Evolutionary conservation across 2,113 vertebrate species (phyloP).

Genomic region (Halichoeres trimaculatus): DNA sequence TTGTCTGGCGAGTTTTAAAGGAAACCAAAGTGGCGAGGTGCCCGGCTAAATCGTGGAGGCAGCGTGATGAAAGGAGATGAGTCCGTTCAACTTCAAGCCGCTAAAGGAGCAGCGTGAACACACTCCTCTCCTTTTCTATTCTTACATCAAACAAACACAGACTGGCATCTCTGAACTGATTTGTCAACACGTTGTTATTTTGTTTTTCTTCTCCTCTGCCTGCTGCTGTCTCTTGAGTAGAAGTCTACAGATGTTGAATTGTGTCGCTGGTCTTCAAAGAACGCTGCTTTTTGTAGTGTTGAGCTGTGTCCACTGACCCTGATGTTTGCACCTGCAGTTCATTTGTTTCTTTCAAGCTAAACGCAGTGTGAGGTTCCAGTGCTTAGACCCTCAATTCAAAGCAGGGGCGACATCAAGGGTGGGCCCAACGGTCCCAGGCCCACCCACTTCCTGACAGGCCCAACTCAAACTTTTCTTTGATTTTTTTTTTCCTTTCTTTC

Average conservation of each 20-base stretch:
- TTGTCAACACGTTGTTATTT: not conserved
- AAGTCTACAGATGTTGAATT: not conserved
- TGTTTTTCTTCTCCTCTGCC: not conserved
- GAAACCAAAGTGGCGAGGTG: conserved; percentile 45
- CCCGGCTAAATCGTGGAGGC: conserved; percentile 31
- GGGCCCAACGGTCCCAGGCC: no score
- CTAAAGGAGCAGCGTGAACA: conserved; percentile 3
- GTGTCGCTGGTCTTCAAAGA: not conserved
- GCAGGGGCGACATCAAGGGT: no score
- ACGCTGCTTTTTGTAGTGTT: not conserved
- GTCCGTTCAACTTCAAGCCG: conserved; percentile 36
- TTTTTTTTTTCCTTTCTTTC: no score
- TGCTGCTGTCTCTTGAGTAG: not conserved
- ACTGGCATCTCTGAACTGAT: conserved; percentile 13
- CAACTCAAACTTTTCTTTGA: no score
- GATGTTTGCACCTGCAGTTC: no score
- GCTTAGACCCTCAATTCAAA: no score
- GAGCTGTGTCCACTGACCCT: no score
- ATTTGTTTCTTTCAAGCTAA: no score
- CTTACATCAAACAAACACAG: conserved; percentile 43
- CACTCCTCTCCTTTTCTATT: conserved; percentile 16
- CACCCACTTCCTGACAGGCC: no score
- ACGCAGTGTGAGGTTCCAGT: no score
- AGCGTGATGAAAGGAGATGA: conserved; percentile 31
- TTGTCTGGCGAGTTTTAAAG: conserved; percentile 61